phyloP scores from a whole-genome alignment of 2,888 invertebrate genomes.

The Dolichopus griseipennis region DNA sequence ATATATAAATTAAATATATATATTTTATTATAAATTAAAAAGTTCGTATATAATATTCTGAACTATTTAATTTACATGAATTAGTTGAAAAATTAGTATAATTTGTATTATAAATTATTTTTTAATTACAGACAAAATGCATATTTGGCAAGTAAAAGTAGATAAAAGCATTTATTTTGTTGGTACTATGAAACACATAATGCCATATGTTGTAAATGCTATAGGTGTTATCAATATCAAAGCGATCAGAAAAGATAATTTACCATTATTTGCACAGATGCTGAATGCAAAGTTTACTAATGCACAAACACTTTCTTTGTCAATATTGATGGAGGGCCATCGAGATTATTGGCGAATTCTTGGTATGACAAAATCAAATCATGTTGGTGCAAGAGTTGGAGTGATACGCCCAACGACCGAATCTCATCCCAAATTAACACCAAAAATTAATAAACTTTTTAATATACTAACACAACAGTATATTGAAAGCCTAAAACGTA shows the following conservation, averaged over 20 bases:
- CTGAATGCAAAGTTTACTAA: constrained; percentile 29
- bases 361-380: constrained; percentile 34
- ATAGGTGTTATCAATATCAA: constrained; percentile 36
- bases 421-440: constrained; percentile 38
- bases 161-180: constrained; percentile 29
- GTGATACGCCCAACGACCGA: constrained; percentile 37
- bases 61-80: no score
- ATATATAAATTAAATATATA: no score
- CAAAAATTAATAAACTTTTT: constrained; percentile 38
- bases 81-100: no score
- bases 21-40: no score
- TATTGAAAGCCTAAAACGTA: constrained; percentile 26
- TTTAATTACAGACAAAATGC: constrained; percentile 29
- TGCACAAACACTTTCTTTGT: constrained; percentile 29
- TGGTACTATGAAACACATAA: constrained; percentile 34
- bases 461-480: constrained; percentile 36
- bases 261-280: constrained; percentile 35
- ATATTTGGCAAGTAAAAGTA: constrained; percentile 36
- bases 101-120: no score
- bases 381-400: constrained; percentile 32
- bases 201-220: constrained; percentile 36
- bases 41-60: no score
- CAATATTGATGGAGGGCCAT: constrained; percentile 28
- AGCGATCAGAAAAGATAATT: constrained; percentile 24
- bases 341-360: constrained; percentile 22